Base-by-base conservation (phyloP, 1,140 invertebrate species). In the Stenopsyche tienmushanensis region DNA sequence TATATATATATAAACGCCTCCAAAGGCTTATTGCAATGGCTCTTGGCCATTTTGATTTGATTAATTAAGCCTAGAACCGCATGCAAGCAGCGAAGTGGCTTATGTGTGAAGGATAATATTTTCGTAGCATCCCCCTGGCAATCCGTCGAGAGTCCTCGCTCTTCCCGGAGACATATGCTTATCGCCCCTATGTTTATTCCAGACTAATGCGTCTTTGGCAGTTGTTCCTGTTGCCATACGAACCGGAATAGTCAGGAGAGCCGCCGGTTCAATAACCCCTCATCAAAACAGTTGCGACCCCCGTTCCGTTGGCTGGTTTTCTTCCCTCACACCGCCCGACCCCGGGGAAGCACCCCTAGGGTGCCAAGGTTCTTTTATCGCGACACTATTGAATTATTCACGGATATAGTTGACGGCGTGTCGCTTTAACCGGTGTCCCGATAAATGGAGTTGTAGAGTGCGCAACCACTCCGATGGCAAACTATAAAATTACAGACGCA, bases 361-460 rank as follows among this genome's bases (percentile, higher is more conserved):
- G 29, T n/a, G n/a, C n/a, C n/a, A n/a, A n/a, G 29, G 29, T 13
- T 34, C 29, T 13, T 34, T 13, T 34, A 34, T 34, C 29, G 29
- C 29, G 29, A 13, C 10, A 15, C 44, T 47, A 47, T 47, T 47
- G 44, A 47, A 47, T 47, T 47, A 47, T 47, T 47, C 44, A 47
- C 44, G 10, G 7, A 47, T n/a, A n/a, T n/a, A n/a, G 44, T 7
- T 8, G 10, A 15, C 3, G 44, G 17, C 44, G 44, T 7, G 44
- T 18, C 44, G 18, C 5, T 34, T 5, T 13, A n/a, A 13, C 29
- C 29, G 29, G 13, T 5, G 29, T 34, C 29, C 29, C 29, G 5
- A 5, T 5, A 34, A 34, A 5, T 34, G 13, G 5, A n/a, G 13
- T 34, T 7, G 13, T 34, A 13, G 29, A 13, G 13, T 13, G 5